Conservation (phyloP, 1,140 invertebrate genomes). For the Heliothis subflexa region DNA sequence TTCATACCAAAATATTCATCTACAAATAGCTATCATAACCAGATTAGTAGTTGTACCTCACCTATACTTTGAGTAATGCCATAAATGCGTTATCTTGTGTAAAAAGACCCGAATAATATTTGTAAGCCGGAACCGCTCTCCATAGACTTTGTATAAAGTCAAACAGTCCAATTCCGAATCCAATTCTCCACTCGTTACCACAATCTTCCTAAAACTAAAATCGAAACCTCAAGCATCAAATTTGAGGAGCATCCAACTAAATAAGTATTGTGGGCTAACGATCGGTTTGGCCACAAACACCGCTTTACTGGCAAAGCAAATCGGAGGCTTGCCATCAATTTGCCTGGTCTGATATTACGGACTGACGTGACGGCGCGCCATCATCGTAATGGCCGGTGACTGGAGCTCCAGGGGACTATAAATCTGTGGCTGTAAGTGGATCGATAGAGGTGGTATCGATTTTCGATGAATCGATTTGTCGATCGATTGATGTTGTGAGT, state of each 20-base stretch:
- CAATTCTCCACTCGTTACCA: neutral
- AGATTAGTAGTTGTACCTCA: too few species aligned
- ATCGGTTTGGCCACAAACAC: slow-evolving; percentile 14
- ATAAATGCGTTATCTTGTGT: too few species aligned
- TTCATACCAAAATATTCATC: too few species aligned
- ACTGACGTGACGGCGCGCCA: slow-evolving; percentile 54
- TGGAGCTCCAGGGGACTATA: slow-evolving; percentile 54
- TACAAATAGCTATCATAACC: too few species aligned
- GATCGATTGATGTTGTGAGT: neutral
- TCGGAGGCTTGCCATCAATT: slow-evolving; percentile 39
- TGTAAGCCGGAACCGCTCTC: too few species aligned
- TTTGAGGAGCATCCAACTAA: slow-evolving; percentile 19
- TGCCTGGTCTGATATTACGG: slow-evolving; percentile 50
- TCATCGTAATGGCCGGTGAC: slow-evolving; percentile 56
- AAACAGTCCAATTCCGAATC: too few species aligned
- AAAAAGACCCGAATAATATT: too few species aligned
- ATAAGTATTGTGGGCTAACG: slow-evolving; percentile 36
- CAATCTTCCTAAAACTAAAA: neutral
- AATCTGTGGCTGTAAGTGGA: slow-evolving; percentile 57
- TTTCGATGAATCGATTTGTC: neutral
- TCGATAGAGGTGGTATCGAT: slow-evolving; percentile 9
- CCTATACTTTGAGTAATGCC: too few species aligned
- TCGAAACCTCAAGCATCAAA: neutral
- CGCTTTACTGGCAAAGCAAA: slow-evolving; percentile 41
- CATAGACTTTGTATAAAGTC: too few species aligned